Evolutionary conservation across 2,113 vertebrate genomes (phyloP).

Genomic region (Tricholaema leucomelas): DNA sequence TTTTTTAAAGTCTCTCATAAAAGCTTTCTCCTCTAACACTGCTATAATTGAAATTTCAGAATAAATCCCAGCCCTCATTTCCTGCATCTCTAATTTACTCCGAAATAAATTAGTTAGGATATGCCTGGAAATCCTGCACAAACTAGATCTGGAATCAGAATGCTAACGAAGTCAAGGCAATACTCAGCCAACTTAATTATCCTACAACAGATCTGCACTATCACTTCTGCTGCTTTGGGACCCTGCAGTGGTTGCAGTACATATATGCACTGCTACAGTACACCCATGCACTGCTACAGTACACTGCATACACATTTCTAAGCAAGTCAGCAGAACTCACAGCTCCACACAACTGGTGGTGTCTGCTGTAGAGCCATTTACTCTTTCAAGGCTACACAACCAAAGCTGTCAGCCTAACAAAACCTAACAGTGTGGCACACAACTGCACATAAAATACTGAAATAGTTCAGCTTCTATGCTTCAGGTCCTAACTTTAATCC

Average conservation of each 20-base stretch:
- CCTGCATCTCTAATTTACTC: background rate
- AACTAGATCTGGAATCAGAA: background rate
- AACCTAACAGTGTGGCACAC: background rate
- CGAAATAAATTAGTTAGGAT: background rate
- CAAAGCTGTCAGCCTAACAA: background rate
- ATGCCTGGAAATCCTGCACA: background rate
- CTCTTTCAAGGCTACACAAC: background rate
- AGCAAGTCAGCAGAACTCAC: background rate
- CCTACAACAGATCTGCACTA: background rate
- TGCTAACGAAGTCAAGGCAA: background rate
- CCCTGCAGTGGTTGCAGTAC: background rate
- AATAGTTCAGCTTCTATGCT: background rate
- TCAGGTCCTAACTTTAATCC: background rate
- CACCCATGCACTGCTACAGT: background rate
- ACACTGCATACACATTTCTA: background rate
- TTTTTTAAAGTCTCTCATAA: background rate
- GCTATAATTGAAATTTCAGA: background rate
- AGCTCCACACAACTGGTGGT: fast-evolving
- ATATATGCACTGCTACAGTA: background rate
- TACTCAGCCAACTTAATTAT: background rate
- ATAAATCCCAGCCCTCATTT: background rate
- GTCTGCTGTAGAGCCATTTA: background rate
- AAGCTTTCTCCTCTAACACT: background rate
- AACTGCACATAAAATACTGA: background rate
- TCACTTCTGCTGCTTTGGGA: background rate